These are phyloP conservation scores for Battus philenor DNA, from an alignment of 1,140 invertebrate genomes.

Conservation along the genomic window DNA sequence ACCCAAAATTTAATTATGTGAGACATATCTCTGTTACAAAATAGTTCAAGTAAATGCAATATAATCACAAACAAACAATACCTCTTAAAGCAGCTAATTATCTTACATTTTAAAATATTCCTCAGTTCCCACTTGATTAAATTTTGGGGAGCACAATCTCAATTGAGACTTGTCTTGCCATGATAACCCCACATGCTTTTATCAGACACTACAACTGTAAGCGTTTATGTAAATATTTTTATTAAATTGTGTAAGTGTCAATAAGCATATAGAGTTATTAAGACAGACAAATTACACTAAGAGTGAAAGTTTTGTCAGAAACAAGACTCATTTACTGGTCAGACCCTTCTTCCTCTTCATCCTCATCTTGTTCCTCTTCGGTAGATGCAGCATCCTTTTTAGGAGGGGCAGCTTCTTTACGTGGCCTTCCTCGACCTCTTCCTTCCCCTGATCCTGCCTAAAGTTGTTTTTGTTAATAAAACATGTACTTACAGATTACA, in stretches of 20 bases:
- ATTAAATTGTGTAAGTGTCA: constrained; percentile 32
- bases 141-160: constrained; percentile 56
- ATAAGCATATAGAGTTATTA: constrained; percentile 48
- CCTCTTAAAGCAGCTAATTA: constrained; percentile 37
- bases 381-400: constrained; percentile 69
- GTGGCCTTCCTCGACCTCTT: constrained; percentile 64
- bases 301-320: constrained; percentile 49
- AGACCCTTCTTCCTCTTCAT: constrained; percentile 71
- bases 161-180: constrained; percentile 60
- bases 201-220: constrained; percentile 31
- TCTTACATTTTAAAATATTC: constrained; percentile 36
- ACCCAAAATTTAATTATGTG: constrained; percentile 61
- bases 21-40: constrained; percentile 37
- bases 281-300: constrained; percentile 72
- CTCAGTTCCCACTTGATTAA: constrained; percentile 57
- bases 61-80: constrained; percentile 37
- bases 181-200: constrained; percentile 52
- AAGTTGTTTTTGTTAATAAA: too few relatives aligned
- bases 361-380: constrained; percentile 73
- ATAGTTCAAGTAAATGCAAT: constrained; percentile 47
- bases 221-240: constrained; percentile 37
- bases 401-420: constrained; percentile 68
- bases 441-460: constrained; percentile 58
- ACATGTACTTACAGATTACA: too few relatives aligned
- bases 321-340: constrained; percentile 64